phyloP scores from a whole-genome alignment of 2,797 vertebrate genomes.

The Pantherophis vulpinus region DNA sequence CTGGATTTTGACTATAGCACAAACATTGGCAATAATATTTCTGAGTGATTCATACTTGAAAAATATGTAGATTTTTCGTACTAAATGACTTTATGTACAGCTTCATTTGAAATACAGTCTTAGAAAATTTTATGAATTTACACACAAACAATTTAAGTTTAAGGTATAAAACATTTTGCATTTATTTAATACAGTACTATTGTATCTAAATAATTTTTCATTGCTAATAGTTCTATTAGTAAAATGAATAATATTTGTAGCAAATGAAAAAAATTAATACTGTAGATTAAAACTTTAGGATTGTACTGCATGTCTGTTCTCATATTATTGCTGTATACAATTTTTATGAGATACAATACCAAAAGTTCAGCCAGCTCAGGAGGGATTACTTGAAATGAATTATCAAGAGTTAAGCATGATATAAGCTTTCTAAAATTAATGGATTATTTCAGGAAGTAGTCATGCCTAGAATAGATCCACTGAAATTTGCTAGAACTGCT shows the following conservation, averaged over 20 bases:
- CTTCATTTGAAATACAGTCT: constrained; percentile 65
- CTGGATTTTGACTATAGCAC: constrained; percentile 67
- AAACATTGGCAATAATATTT: constrained; percentile 80
- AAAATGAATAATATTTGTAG: constrained; percentile 54
- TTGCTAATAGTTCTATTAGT: constrained; percentile 53
- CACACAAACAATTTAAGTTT: constrained; percentile 49
- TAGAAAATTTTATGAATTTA: constrained; percentile 66
- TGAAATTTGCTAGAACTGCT: background rate
- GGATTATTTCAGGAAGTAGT: background rate
- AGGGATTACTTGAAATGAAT: constrained; percentile 36
- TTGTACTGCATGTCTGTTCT: background rate
- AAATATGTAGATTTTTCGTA: constrained; percentile 70
- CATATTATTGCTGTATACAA: background rate
- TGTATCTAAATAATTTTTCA: constrained; percentile 45
- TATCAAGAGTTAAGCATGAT: background rate
- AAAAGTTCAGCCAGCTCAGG: constrained; percentile 20
- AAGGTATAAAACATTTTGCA: constrained; percentile 45
- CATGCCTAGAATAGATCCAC: background rate
- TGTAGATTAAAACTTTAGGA: constrained; percentile 9
- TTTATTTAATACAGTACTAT: constrained; percentile 39
- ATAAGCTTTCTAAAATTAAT: background rate
- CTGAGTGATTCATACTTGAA: constrained; percentile 75
- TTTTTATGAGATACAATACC: constrained; percentile 23
- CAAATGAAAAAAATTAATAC: constrained; percentile 36
- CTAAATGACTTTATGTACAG: constrained; percentile 70